Evolutionary conservation across 2,797 vertebrate species (phyloP).

Genomic region (Glyptemys insculpta): DNA sequence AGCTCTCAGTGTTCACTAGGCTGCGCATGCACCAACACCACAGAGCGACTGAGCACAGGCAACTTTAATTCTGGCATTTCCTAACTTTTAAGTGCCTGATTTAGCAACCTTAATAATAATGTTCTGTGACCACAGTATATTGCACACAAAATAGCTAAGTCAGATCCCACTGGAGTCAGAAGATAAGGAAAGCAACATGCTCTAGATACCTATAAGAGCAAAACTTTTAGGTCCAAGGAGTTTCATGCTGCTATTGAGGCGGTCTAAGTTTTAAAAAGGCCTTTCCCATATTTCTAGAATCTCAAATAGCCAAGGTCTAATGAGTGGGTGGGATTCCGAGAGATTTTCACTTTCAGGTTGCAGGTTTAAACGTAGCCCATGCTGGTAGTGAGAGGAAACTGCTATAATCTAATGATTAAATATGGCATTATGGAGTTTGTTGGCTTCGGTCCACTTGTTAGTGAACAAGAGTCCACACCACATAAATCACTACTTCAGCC

Average conservation of each 20-base stretch:
- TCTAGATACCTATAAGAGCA: not conserved
- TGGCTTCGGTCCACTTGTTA: not conserved
- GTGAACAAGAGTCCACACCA: not conserved
- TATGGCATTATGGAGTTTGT: not conserved
- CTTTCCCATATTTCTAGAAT: not conserved
- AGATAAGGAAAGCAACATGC: not conserved
- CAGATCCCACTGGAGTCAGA: not conserved
- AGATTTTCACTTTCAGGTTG: not conserved
- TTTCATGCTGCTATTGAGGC: not conserved
- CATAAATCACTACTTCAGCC: not conserved
- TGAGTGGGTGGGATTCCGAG: not conserved
- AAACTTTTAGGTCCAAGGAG: not conserved
- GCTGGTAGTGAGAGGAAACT: not conserved
- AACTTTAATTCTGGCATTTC: not conserved
- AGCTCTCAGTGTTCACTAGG: not conserved
- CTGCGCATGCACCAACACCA: fast-evolving
- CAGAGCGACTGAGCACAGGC: not conserved
- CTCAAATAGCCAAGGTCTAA: not conserved
- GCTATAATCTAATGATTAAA: not conserved
- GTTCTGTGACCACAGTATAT: not conserved
- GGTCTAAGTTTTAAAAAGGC: not conserved
- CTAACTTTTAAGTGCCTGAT: not conserved
- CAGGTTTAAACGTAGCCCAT: not conserved
- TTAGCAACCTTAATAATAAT: not conserved
- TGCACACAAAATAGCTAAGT: not conserved